phyloP scores from a whole-genome alignment of 2,113 vertebrate genomes.

The Rhabdornis inornatus region DNA sequence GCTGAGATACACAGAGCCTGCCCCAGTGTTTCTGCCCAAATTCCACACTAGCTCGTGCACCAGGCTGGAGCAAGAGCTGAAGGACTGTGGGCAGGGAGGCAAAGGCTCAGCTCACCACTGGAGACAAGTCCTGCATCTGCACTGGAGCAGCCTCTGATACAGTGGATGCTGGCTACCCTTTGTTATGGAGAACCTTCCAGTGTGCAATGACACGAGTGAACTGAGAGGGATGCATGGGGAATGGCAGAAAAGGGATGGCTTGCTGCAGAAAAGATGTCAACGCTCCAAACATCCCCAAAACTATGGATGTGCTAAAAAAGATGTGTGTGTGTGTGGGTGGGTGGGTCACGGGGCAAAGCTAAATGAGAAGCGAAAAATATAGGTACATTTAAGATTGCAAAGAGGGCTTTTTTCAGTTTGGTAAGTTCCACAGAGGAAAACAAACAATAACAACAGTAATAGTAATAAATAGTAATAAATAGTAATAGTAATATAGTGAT shows the following conservation, averaged over 20 bases:
- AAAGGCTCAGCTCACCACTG: background rate
- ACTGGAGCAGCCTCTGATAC: background rate
- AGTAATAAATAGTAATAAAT: background rate
- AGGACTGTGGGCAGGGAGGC: background rate
- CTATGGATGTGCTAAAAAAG: background rate
- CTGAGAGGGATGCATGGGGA: background rate
- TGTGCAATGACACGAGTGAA: background rate
- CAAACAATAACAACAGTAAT: rapidly evolving
- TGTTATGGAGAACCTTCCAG: background rate
- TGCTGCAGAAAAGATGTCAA: background rate
- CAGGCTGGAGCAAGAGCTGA: background rate
- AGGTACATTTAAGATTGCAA: background rate
- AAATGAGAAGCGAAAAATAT: background rate
- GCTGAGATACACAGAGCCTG: background rate
- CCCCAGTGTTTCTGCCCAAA: background rate
- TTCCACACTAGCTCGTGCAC: background rate
- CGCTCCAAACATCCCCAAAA: background rate
- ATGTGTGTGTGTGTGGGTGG: too few relatives aligned
- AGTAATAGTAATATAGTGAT: background rate
- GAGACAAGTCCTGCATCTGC: background rate
- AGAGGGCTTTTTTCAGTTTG: background rate
- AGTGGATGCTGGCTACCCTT: background rate
- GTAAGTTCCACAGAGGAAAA: background rate
- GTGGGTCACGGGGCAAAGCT: background rate
- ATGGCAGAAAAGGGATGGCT: background rate